phyloP scores from a whole-genome alignment of 2,888 invertebrate species.

The Theretra japonica region DNA sequence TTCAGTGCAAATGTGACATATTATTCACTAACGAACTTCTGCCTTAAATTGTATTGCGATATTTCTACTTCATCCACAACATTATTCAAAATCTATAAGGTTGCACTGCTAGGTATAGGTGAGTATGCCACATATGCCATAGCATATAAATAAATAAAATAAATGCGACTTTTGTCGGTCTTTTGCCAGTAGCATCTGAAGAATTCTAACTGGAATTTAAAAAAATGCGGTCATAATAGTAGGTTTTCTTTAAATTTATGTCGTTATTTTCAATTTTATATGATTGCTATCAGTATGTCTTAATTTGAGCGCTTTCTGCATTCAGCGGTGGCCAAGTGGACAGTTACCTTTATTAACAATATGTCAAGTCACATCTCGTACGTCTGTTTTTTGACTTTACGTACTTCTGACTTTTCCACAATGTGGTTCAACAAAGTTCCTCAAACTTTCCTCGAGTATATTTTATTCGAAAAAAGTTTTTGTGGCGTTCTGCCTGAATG shows the following conservation, averaged over 20 bases:
- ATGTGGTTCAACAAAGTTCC: slow-evolving; percentile 21
- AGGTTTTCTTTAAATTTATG: not conserved
- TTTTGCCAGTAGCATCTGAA: no score
- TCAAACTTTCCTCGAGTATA: not conserved
- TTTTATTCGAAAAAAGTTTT: not conserved
- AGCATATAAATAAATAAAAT: no score
- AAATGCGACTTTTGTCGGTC: no score
- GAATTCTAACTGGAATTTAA: no score
- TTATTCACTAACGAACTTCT: no score
- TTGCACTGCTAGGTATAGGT: no score
- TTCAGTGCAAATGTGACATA: no score
- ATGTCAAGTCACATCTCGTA: slow-evolving; percentile 21
- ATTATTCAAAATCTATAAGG: not conserved
- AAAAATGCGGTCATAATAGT: no score
- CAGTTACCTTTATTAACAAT: not conserved
- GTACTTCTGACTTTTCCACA: slow-evolving; percentile 8
- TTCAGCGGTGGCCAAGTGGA: not conserved
- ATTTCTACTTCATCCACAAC: not conserved
- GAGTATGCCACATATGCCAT: no score
- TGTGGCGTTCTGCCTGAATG: not conserved
- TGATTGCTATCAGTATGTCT: no score
- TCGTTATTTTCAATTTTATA: not conserved
- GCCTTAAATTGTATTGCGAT: no score
- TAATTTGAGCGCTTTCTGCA: not conserved
- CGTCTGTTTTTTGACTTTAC: slow-evolving; percentile 14